A percentile compares a stretch with the other conserved stretches of the same genome.
Evolutionary conservation across 2,113 vertebrate genomes (phyloP).

Genomic region (Rhipidura dahli): DNA sequence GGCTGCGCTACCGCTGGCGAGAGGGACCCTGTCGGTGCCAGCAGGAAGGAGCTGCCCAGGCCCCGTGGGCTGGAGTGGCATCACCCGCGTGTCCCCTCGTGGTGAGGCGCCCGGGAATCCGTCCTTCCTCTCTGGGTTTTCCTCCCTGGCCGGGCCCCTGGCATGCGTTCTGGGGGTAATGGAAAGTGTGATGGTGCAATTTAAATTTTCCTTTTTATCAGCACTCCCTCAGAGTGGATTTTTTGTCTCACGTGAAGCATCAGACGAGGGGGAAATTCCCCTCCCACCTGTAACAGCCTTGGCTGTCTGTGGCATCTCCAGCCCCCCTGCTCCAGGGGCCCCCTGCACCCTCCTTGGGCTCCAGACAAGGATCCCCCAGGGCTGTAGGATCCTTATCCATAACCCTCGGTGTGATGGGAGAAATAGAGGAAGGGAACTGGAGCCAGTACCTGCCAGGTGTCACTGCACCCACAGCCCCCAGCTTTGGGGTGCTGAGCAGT

Average conservation of each 20-base stretch:
- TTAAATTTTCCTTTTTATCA: not conserved
- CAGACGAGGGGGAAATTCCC: not conserved
- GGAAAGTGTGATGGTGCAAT: conserved; percentile 42
- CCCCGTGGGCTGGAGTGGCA: rapidly evolving
- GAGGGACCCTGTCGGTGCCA: rapidly evolving
- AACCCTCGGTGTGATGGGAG: not conserved
- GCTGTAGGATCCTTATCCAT: not conserved
- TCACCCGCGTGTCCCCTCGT: not conserved
- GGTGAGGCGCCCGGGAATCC: rapidly evolving
- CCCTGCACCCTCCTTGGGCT: not conserved
- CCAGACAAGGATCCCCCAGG: not conserved
- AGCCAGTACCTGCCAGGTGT: rapidly evolving
- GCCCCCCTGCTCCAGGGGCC: too few relatives aligned
- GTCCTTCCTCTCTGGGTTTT: conserved; percentile 14
- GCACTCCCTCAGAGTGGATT: not conserved
- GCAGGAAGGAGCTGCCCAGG: rapidly evolving
- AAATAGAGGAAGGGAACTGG: not conserved
- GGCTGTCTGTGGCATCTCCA: not conserved
- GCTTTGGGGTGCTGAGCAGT: not conserved
- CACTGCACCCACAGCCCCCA: not conserved
- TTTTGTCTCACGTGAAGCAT: not conserved
- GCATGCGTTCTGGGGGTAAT: not conserved
- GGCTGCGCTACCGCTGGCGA: not conserved
- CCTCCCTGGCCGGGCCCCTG: not conserved
- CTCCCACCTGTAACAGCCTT: not conserved